Base-by-base conservation (phyloP, 2,113 vertebrate species). In the Excalfactoria chinensis region DNA sequence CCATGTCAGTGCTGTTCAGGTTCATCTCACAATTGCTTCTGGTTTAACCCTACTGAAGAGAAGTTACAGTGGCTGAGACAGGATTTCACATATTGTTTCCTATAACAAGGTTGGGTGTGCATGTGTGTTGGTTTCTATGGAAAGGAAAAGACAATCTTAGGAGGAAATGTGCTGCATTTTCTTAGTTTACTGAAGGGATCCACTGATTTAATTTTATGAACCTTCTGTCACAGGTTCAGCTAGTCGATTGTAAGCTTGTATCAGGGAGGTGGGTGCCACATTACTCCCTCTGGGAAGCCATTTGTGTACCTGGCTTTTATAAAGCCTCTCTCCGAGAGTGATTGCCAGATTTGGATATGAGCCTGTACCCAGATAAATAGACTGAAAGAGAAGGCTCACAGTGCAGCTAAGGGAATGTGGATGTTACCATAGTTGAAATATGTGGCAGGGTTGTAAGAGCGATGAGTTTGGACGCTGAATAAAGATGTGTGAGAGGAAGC, bases 211-310 rank as follows among this genome's bases (percentile, higher is more conserved):
- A 30, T 73, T 77, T 4, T 20, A 6, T 43, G 70, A 53, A 46
- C 6, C 7, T 34, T 13, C 43, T 83, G 30, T 51, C 22, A 17
- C 19, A 15, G 18, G 25, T 67, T 79, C 43, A 7, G 1, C 41
- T 15, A 28, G 13, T 63, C 62, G 19, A 34, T 43, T 76, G 32
- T 32, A 51, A 68, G 73, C 14, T 62, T 58, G 5, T 21, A 11
- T 12, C 8, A 32, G 9, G 37, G 23, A 48, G 43, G 16, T 25
- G 48, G 6, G n/a, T 20, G 6, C 21, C 3, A 0, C n/a, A 6
- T 41, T 53, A 14, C 40, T 17, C 8, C 55, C 58, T 28, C 12
- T 7, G 2, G 17, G n/a, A 69, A 17, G 21, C 7, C 37, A 23
- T 37, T 14, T 40, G 5, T 6, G 4, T 49, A 37, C 16, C 13